Percentiles rank a stretch among this genome's conserved stretches.
These are phyloP conservation scores for Lasioglossum leucozonium DNA, from an alignment of 2,888 invertebrate species.

Conservation along the genomic window DNA sequence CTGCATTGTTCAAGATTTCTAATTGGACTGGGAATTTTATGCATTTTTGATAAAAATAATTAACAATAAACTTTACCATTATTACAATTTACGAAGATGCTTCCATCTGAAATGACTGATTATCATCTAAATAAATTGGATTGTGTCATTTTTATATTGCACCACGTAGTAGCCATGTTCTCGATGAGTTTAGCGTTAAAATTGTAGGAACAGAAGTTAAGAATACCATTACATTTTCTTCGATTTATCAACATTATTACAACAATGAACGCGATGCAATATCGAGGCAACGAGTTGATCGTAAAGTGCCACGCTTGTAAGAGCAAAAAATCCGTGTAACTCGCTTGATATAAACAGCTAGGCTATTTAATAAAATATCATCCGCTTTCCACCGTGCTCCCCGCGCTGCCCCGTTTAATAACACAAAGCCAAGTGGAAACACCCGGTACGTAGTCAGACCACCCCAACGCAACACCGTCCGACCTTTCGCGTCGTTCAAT, in stretches of 20 bases:
- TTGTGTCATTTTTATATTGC: too few species aligned
- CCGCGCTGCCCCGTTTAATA: neutral
- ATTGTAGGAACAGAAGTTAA: neutral
- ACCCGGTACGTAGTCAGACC: constrained; percentile 27
- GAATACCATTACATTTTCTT: neutral
- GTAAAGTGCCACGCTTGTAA: neutral
- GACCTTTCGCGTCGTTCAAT: constrained; percentile 26
- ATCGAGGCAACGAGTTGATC: neutral
- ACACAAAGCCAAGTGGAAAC: neutral
- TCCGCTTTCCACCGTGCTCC: neutral
- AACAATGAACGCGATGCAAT: neutral
- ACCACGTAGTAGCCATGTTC: too few species aligned
- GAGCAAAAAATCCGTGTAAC: neutral
- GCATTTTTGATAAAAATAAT: neutral
- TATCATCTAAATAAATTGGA: too few species aligned
- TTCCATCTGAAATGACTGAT: too few species aligned
- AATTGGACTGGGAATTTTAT: neutral
- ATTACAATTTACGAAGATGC: too few species aligned
- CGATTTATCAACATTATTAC: neutral
- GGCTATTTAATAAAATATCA: neutral
- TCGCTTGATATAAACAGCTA: neutral
- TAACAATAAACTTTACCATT: too few species aligned
- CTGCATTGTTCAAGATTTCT: neutral
- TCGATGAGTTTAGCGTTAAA: too few species aligned
- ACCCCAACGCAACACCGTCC: neutral